phyloP scores from a whole-genome alignment of 2,888 invertebrate genomes.

The Drosophila peninsularis region DNA sequence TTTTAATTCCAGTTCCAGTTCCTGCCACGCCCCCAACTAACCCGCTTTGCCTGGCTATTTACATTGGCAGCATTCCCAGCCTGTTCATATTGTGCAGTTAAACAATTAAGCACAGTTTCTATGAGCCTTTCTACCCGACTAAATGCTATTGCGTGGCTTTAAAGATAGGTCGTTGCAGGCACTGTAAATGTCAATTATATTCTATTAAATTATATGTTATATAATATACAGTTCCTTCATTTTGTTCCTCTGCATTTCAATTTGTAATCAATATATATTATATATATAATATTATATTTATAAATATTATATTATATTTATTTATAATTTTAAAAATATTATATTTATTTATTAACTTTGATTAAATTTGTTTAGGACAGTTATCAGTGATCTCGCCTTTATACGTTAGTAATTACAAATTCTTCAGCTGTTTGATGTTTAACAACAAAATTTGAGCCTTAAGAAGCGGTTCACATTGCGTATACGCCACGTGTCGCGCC shows the following conservation, averaged over 20 bases:
- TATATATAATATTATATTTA: too few relatives aligned
- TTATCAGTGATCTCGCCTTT: neutral
- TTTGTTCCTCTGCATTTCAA: too few relatives aligned
- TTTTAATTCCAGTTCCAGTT: slow-evolving; percentile 22
- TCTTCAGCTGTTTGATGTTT: neutral
- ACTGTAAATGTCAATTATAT: too few relatives aligned
- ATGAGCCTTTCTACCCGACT: slow-evolving; percentile 3
- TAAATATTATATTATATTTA: too few relatives aligned
- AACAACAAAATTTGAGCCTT: neutral
- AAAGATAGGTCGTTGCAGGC: too few relatives aligned
- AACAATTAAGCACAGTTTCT: slow-evolving; percentile 24
- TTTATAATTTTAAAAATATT: too few relatives aligned
- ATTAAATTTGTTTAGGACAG: neutral
- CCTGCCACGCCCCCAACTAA: neutral
- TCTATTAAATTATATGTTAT: too few relatives aligned
- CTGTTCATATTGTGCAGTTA: slow-evolving; percentile 34
- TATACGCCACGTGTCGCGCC: slow-evolving; percentile 45
- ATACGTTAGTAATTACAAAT: neutral
- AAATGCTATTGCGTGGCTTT: neutral
- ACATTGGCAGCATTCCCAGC: slow-evolving; percentile 18
- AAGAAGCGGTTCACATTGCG: slow-evolving; percentile 9
- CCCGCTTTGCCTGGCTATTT: slow-evolving; percentile 17
- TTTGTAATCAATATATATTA: too few relatives aligned
- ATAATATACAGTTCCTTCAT: too few relatives aligned
- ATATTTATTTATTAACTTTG: neutral